Evolutionary conservation across 2,113 vertebrate species (phyloP), one percentile per base, ranked within the genome.

Genomic region (Laterallus jamaicensis): DNA sequence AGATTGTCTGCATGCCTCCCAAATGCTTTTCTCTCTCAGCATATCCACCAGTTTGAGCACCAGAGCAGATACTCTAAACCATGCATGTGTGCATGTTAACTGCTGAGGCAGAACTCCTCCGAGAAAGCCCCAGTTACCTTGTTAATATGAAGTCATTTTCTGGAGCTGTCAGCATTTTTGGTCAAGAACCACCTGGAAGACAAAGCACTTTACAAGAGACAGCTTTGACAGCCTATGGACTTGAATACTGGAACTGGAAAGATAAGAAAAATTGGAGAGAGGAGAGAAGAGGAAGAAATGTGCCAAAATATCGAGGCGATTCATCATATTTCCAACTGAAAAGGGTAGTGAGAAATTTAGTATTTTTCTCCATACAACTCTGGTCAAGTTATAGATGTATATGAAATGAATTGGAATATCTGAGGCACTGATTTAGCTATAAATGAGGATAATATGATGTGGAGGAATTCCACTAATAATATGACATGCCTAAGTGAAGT

Each of bases 151-250:
- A 94, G 76, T 64, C 12, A 78, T 93, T 90, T 96, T 95, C 76
- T 68, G 76, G 77, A 90, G 58, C 66, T 82, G 86, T 96, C 92
- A 92, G 86, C 80, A 86, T 54, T 92, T 94, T 88, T 93, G 83
- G 95, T 86, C 90, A 68, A 73, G 91, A 92, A 63, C 24, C 77
- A 93, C 82, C 59, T 86, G 80, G 64, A 94, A 96, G 88, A 94
- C 85, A 88, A 91, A 94, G 66, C 76, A 52, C 42, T 83, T 90
- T 59, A 44, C 60, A 71, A 69, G 79, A 94, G 80, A 78, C 59
- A 78, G 69, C 69, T 91, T 60, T 95, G 86, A 63, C 88, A 88
- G 64, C 32, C 22, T 28, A 20, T 44, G 71, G 85, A 63, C 77
- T 70, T 88, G 58, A 86, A 58, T 6, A 80, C 69, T 17, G 54